These are phyloP conservation scores for Columba livia DNA, from an alignment of 2,113 vertebrate genomes.

Conservation along the genomic window DNA sequence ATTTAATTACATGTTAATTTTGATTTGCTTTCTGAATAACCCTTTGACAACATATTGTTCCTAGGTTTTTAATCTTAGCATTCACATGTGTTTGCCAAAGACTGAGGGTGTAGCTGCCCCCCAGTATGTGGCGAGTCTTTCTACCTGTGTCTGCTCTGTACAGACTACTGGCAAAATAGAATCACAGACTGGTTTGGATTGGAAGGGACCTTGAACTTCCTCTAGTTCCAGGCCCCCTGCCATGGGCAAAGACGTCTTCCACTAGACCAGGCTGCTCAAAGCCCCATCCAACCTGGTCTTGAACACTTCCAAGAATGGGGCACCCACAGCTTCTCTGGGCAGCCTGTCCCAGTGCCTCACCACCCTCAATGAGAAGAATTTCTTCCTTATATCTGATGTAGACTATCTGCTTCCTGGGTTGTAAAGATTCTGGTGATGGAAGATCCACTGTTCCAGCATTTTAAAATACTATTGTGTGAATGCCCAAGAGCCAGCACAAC, in stretches of 20 bases:
- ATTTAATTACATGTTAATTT: conserved; percentile 23
- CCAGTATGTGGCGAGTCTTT: rapidly evolving
- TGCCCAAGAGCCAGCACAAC: not conserved
- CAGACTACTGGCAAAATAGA: not conserved
- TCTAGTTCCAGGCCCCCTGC: no score
- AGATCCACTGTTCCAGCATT: not conserved
- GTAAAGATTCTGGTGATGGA: not conserved
- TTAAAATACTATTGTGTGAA: not conserved
- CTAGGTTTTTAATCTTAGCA: not conserved
- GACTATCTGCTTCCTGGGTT: not conserved
- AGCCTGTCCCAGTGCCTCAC: no score
- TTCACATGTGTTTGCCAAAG: not conserved
- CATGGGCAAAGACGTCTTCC: no score
- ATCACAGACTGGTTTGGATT: no score
- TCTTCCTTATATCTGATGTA: no score
- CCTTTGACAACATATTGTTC: not conserved
- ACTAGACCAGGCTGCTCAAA: no score
- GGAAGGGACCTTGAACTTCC: no score
- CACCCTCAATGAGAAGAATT: no score
- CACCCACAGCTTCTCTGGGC: no score
- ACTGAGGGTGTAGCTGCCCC: not conserved
- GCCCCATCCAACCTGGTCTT: no score
- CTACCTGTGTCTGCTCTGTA: not conserved
- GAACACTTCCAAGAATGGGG: no score
- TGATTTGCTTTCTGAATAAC: conserved; percentile 9